Evolutionary conservation across 2,113 vertebrate species (phyloP).

Genomic region (Noctilio leporinus): DNA sequence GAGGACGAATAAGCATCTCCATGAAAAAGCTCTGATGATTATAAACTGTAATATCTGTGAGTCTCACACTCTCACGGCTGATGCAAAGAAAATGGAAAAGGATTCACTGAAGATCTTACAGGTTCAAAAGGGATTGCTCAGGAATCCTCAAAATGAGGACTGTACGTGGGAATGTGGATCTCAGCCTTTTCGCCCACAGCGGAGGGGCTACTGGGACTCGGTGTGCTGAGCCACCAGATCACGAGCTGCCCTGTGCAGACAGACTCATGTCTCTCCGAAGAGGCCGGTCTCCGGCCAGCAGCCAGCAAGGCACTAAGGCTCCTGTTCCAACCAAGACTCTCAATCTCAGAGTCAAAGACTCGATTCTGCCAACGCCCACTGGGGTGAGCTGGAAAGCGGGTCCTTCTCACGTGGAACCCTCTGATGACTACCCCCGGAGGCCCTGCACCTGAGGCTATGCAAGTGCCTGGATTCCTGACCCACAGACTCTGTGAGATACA

Average conservation of each 20-base stretch:
- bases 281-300: background rate
- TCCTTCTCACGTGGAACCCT: rapidly evolving
- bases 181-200: background rate
- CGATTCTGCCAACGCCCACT: background rate
- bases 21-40: background rate
- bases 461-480: background rate
- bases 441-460: background rate
- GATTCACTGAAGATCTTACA: background rate
- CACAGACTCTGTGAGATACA: background rate
- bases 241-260: background rate
- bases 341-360: background rate
- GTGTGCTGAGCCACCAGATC: rapidly evolving
- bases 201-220: background rate
- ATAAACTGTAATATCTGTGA: background rate
- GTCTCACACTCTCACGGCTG: background rate
- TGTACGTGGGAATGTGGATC: background rate
- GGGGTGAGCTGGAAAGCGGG: background rate
- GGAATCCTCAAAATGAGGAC: background rate
- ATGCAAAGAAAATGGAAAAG: background rate
- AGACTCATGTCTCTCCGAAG: background rate
- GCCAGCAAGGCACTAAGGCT: background rate
- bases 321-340: background rate
- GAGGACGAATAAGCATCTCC: background rate
- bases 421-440: background rate
- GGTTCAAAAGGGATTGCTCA: background rate